Evolutionary conservation across 1,140 invertebrate genomes (phyloP).

Genomic region (Drosophila quadrilineata): DNA sequence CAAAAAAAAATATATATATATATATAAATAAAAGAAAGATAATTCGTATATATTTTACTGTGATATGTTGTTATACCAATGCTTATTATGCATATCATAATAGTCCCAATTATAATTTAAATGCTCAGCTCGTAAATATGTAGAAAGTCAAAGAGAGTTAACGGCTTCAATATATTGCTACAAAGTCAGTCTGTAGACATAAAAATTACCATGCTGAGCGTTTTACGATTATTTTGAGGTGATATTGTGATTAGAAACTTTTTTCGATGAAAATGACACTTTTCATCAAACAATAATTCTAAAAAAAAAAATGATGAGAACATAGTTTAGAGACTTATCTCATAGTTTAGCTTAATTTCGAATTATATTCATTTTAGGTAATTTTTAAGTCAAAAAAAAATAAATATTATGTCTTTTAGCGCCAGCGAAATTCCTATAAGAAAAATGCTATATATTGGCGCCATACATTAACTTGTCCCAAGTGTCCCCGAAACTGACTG

Average conservation of each 20-base stretch:
- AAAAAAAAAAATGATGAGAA: background rate
- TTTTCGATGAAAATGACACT: background rate
- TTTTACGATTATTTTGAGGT: conserved; percentile 35
- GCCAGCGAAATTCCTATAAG: conserved; percentile 31
- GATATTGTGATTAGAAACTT: background rate
- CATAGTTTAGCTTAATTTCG: no score
- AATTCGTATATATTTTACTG: no score
- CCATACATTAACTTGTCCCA: conserved; percentile 64
- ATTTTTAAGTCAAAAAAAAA: background rate
- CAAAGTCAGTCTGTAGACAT: no score
- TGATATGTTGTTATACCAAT: no score
- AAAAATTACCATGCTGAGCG: conserved; percentile 44
- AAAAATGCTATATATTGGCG: conserved; percentile 25
- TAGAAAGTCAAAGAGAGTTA: conserved; percentile 47
- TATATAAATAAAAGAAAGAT: conserved; percentile 4
- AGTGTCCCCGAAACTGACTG: no score
- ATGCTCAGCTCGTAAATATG: conserved; percentile 58
- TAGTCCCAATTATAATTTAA: conserved; percentile 47
- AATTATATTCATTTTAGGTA: background rate
- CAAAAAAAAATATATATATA: conserved; percentile 2
- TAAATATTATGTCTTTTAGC: conserved; percentile 2
- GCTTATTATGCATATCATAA: conserved; percentile 62
- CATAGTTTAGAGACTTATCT: no score
- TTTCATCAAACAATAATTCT: background rate
- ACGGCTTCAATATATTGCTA: conserved; percentile 6